Evolutionary conservation across 1,140 invertebrate species (phyloP).

Genomic region (Asobara japonica): DNA sequence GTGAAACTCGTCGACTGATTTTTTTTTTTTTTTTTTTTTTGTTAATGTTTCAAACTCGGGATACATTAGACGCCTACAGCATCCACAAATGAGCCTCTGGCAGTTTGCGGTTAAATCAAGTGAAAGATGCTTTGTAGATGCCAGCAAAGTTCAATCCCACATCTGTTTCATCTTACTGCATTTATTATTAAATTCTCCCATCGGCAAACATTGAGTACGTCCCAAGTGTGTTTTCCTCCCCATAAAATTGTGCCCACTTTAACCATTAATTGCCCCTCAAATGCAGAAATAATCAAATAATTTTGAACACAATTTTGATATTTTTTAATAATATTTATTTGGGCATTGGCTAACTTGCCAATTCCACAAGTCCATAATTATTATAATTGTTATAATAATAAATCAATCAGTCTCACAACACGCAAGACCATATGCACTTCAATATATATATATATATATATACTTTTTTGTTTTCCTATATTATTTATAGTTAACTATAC

Average conservation of each 20-base stretch:
- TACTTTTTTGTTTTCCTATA: too few species aligned
- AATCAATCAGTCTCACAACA: slow-evolving; percentile 22
- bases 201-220: neutral
- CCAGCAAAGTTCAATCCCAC: slow-evolving; percentile 15
- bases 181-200: slow-evolving; percentile 20
- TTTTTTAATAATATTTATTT: slow-evolving; percentile 16
- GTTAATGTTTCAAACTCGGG: neutral
- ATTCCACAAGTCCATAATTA: neutral
- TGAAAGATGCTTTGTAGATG: slow-evolving; percentile 16
- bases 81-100: neutral
- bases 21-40: too few species aligned
- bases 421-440: slow-evolving; percentile 23
- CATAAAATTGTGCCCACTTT: neutral
- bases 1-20: too few species aligned
- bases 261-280: neutral
- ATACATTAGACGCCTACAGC: slow-evolving; percentile 9
- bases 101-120: slow-evolving; percentile 9
- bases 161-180: slow-evolving; percentile 19
- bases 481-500: slow-evolving; percentile 12
- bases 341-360: neutral
- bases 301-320: neutral
- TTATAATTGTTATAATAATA: slow-evolving; percentile 3
- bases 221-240: slow-evolving; percentile 6
- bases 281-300: neutral
- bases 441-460: slow-evolving; percentile 23